These are phyloP conservation scores for Carassius gibelio DNA, from an alignment of 2,113 vertebrate species.

Conservation along the genomic window DNA sequence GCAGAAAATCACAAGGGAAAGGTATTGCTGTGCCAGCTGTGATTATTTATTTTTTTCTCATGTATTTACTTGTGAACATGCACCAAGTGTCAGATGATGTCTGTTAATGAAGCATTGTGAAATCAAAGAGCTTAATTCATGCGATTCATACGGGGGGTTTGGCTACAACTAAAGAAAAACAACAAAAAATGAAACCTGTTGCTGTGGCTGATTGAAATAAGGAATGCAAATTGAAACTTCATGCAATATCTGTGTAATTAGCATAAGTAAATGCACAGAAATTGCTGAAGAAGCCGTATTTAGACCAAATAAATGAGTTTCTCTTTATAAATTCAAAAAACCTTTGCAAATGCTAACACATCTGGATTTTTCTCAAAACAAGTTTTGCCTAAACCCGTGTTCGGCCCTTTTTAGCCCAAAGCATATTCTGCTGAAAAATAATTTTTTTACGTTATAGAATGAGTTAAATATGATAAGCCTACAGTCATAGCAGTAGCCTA, in stretches of 20 bases:
- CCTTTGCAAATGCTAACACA: not conserved
- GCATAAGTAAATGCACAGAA: constrained; percentile 29
- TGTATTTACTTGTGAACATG: not conserved
- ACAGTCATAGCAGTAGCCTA: not conserved
- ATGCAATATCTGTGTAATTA: constrained; percentile 19
- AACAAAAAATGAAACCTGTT: constrained; percentile 36
- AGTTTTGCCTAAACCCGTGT: not conserved
- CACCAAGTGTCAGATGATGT: not conserved
- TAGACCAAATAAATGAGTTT: constrained; percentile 1
- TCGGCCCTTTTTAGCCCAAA: not conserved
- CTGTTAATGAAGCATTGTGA: constrained; percentile 25
- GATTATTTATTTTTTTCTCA: not conserved
- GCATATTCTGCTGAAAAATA: not conserved
- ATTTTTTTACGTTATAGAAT: not conserved
- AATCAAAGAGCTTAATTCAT: constrained; percentile 35
- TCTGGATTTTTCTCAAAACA: not conserved
- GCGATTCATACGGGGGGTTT: too few relatives aligned
- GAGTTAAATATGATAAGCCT: not conserved
- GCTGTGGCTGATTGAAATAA: constrained; percentile 37
- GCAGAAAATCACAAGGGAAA: not conserved
- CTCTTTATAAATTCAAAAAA: not conserved
- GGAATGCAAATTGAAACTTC: constrained; percentile 40
- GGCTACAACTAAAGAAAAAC: not conserved
- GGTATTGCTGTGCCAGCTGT: not conserved
- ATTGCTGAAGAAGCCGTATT: not conserved